Evolutionary conservation across 2,888 invertebrate genomes (phyloP).

Genomic region (Habrosyne pyritoides): DNA sequence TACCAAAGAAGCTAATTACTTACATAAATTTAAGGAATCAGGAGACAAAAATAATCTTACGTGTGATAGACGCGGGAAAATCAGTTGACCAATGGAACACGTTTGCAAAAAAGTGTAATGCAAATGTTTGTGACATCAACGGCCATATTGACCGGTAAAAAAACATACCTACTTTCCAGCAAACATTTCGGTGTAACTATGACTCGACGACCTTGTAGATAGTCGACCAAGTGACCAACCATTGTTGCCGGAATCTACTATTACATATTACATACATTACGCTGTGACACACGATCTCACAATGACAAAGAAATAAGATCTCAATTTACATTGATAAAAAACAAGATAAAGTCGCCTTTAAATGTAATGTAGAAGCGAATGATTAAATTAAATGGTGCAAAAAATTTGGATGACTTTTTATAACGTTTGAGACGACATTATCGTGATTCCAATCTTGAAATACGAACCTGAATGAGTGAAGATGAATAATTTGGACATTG

Average conservation of each 20-base stretch:
- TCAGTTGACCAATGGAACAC: too few relatives aligned
- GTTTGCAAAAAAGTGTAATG: too few relatives aligned
- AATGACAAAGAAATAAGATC: constrained; percentile 7
- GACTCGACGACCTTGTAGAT: constrained; percentile 3
- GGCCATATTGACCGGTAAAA: neutral
- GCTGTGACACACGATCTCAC: constrained; percentile 8
- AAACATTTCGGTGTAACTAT: neutral
- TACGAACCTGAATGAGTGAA: neutral
- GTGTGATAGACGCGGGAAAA: too few relatives aligned
- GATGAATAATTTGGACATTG: neutral
- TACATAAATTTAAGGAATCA: too few relatives aligned
- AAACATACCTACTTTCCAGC: neutral
- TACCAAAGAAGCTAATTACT: too few relatives aligned
- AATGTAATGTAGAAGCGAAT: neutral
- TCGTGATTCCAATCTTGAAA: neutral
- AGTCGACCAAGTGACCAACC: constrained; percentile 6
- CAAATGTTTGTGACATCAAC: neutral
- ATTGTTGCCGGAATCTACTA: neutral
- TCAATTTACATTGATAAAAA: constrained; percentile 1
- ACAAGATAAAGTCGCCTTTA: neutral
- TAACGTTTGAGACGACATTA: neutral
- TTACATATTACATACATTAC: constrained; percentile 8
- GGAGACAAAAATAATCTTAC: too few relatives aligned
- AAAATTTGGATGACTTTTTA: neutral
- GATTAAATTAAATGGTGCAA: neutral